Evolutionary conservation across 2,797 vertebrate species (phyloP).

Genomic region (Pteropus rufus): DNA sequence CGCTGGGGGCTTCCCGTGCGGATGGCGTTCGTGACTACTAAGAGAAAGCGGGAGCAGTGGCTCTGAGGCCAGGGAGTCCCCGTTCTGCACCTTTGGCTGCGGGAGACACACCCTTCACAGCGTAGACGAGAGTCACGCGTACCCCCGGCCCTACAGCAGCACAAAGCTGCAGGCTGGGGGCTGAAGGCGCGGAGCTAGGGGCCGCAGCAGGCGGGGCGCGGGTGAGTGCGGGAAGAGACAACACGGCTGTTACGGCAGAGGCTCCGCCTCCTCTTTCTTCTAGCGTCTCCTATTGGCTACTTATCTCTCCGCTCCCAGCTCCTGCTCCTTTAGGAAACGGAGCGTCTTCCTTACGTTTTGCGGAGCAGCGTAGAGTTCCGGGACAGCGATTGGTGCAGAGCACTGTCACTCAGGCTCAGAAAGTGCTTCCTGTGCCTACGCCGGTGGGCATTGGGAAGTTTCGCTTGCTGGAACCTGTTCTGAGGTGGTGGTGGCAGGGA

Average conservation of each 20-base stretch:
- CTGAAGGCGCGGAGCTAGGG: accelerated
- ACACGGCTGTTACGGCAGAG: not conserved
- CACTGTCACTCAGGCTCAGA: not conserved
- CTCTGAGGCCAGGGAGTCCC: not conserved
- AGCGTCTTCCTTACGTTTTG: not conserved
- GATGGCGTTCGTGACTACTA: not conserved
- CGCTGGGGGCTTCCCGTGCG: not conserved
- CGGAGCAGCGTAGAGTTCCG: accelerated
- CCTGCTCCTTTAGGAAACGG: not conserved
- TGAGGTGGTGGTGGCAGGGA: accelerated
- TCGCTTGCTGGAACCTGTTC: accelerated
- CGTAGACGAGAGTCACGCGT: not conserved
- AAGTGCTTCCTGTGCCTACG: slow-evolving; percentile 58
- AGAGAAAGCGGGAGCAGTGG: not conserved
- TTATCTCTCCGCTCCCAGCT: not conserved
- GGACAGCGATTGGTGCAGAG: slow-evolving; percentile 51
- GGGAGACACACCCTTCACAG: not conserved
- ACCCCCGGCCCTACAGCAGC: accelerated
- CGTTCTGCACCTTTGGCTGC: not conserved
- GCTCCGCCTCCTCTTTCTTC: not conserved
- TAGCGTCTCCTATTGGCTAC: slow-evolving; percentile 37
- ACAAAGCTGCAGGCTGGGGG: accelerated
- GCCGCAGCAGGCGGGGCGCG: too few relatives aligned
- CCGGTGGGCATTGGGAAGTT: slow-evolving; percentile 33
- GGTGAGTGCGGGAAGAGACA: accelerated